Percentiles rank a stretch among this genome's conserved stretches.
phyloP scores from a whole-genome alignment of 2,113 vertebrate genomes.

The Arothron firmamentum region DNA sequence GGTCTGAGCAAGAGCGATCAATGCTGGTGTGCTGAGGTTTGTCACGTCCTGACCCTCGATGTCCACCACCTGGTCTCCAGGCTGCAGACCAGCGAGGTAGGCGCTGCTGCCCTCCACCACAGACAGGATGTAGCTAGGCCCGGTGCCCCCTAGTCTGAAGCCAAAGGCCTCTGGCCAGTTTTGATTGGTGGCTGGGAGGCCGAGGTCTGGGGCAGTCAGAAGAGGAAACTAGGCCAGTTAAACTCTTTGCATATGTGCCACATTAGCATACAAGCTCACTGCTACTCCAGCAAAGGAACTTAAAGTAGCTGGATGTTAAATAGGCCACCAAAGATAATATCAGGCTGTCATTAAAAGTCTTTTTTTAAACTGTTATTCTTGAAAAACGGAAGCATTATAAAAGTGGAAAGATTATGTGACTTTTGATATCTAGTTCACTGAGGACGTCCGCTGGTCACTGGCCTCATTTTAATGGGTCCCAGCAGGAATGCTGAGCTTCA shows the following conservation, averaged over 20 bases:
- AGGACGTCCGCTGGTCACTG: slow-evolving; percentile 61
- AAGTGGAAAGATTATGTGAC: slow-evolving; percentile 23
- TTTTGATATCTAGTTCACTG: slow-evolving; percentile 31
- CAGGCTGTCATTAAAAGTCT: not conserved
- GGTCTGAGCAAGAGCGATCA: slow-evolving; percentile 80
- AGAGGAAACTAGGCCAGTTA: not conserved
- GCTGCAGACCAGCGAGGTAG: slow-evolving; percentile 83
- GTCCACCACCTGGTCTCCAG: slow-evolving; percentile 93
- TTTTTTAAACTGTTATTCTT: not conserved
- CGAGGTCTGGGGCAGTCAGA: slow-evolving; percentile 62
- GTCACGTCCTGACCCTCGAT: slow-evolving; percentile 89
- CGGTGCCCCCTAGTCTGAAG: slow-evolving; percentile 84
- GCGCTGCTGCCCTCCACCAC: slow-evolving; percentile 92
- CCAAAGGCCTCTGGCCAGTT: slow-evolving; percentile 96
- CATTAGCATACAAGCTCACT: too few species aligned
- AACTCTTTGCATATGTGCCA: too few species aligned
- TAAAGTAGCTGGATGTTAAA: slow-evolving; percentile 1
- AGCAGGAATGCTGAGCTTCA: slow-evolving; percentile 24
- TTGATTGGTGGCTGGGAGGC: slow-evolving; percentile 84
- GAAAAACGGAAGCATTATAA: not conserved
- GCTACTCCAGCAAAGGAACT: too few species aligned
- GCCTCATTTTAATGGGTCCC: slow-evolving; percentile 64
- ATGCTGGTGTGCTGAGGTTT: slow-evolving; percentile 76
- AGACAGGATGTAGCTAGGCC: slow-evolving; percentile 91
- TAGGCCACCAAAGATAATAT: not conserved